These are phyloP conservation scores for human (Homo sapiens) DNA, from an alignment of 2,113 vertebrate species.

Conservation along the genomic window DNA sequence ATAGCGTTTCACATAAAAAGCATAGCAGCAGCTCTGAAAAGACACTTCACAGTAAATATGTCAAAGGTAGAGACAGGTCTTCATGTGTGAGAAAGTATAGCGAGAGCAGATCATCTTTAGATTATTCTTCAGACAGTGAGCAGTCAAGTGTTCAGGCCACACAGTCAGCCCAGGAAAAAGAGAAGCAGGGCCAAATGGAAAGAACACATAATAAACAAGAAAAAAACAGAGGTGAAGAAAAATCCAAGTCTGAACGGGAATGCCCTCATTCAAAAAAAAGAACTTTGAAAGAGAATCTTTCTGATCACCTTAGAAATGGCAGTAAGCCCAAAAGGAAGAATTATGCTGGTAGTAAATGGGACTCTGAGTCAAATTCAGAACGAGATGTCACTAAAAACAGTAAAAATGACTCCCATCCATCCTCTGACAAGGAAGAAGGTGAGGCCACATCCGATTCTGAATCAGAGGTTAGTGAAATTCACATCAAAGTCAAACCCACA, in stretches of 20 bases:
- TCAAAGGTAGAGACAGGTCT: slow-evolving; percentile 68
- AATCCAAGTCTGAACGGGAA: slow-evolving; percentile 82
- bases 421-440: slow-evolving; percentile 95
- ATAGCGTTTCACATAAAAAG: slow-evolving; percentile 78
- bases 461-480: slow-evolving; percentile 73
- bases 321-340: slow-evolving; percentile 81
- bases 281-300: slow-evolving; percentile 70
- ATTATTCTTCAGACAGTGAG: slow-evolving; percentile 80
- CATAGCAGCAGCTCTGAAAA: slow-evolving; percentile 84
- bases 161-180: slow-evolving; percentile 69
- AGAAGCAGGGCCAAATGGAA: slow-evolving; percentile 54
- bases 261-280: slow-evolving; percentile 83
- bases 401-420: slow-evolving; percentile 72
- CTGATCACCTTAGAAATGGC: slow-evolving; percentile 65
- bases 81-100: slow-evolving; percentile 73
- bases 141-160: slow-evolving; percentile 56
- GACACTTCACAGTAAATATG: slow-evolving; percentile 44
- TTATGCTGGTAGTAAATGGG: slow-evolving; percentile 87
- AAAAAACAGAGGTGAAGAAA: slow-evolving; percentile 77
- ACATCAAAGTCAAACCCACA: slow-evolving; percentile 68
- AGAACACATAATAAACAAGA: slow-evolving; percentile 70
- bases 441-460: slow-evolving; percentile 95
- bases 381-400: slow-evolving; percentile 70
- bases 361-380: slow-evolving; percentile 92
- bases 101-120: slow-evolving; percentile 79